Evolutionary conservation across 1,140 invertebrate species (phyloP), one percentile per base, ranked within the genome.

Genomic region (Araneus ventricosus): DNA sequence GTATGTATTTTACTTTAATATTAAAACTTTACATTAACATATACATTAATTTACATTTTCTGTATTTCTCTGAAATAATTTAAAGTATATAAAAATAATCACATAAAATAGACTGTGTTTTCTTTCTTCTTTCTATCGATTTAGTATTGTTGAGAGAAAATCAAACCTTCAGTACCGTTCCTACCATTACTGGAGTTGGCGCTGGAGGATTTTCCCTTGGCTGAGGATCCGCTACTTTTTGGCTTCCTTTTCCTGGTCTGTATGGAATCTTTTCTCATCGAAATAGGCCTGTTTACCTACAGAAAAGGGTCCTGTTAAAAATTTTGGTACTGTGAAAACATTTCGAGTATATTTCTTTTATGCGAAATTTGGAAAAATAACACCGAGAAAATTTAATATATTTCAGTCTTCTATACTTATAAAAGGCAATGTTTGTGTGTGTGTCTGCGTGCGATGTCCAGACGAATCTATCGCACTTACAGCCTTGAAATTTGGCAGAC

Each of bases 211-310:
- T 93, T 93, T 80, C 41, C 70, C 37, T 93, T 93, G 27, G 41
- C 10, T 41, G 80, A 17, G 37, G 91, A 88, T 79, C 84, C 85
- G 20, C 24, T 70, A 39, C 92, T 99, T 87, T 99, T 99, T 27
- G 98, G 98, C 95, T 99, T 99, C 82, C 99, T 96, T 95, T 99
- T 99, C 86, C 99, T 96, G 8, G 99, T 99, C 95, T 99, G 99
- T 89, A 99, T 99, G 17, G 98, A 98, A 95, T 99, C 99, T 95
- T 99, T 99, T 70, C 98, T 97, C 99, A 99, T 99, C 0, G 99
- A 97, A 94, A 99, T 95, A 1, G 99, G 99, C 93, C 96, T 94
- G 90, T 96, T 95, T 10, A 96, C 95, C 96, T 96, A 92, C 8
- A 52, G 45, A 45, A 34, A 45, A 39, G 0, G 30, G 4, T 17